These are phyloP conservation scores for Ranitomeya variabilis DNA, from an alignment of 2,113 vertebrate species.

Conservation along the genomic window DNA sequence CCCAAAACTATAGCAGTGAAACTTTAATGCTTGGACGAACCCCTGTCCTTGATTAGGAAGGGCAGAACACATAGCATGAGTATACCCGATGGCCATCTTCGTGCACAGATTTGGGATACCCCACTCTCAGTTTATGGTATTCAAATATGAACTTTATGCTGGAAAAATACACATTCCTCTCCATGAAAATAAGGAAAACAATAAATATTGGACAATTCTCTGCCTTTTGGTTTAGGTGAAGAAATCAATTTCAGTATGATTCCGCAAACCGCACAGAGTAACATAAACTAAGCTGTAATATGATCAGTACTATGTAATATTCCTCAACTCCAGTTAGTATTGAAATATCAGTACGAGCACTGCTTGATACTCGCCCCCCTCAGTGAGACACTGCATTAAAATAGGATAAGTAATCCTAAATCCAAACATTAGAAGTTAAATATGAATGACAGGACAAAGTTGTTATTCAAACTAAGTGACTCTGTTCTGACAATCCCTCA, in stretches of 20 bases:
- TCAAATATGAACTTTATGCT: too few relatives aligned
- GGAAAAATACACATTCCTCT: too few relatives aligned
- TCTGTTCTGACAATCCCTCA: not conserved
- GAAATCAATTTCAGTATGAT: not conserved
- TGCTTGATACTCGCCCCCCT: not conserved
- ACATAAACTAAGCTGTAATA: constrained; percentile 20
- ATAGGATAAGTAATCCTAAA: not conserved
- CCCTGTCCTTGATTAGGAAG: too few relatives aligned
- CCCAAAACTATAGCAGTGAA: too few relatives aligned
- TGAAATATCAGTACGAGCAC: not conserved
- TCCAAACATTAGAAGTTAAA: not conserved
- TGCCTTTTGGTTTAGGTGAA: not conserved
- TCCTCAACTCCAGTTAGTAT: not conserved
- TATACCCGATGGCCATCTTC: too few relatives aligned
- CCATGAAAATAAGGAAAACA: not conserved
- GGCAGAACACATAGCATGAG: too few relatives aligned
- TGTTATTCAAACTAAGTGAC: constrained; percentile 25
- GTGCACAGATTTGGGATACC: too few relatives aligned
- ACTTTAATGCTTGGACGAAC: too few relatives aligned
- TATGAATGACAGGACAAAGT: constrained; percentile 54
- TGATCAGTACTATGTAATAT: constrained; percentile 1
- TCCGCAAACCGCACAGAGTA: not conserved
- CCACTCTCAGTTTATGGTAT: too few relatives aligned
- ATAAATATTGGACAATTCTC: not conserved
- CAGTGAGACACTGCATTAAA: not conserved